Evolutionary conservation across 2,113 vertebrate species (phyloP).

Genomic region (Seriola dumerili): DNA sequence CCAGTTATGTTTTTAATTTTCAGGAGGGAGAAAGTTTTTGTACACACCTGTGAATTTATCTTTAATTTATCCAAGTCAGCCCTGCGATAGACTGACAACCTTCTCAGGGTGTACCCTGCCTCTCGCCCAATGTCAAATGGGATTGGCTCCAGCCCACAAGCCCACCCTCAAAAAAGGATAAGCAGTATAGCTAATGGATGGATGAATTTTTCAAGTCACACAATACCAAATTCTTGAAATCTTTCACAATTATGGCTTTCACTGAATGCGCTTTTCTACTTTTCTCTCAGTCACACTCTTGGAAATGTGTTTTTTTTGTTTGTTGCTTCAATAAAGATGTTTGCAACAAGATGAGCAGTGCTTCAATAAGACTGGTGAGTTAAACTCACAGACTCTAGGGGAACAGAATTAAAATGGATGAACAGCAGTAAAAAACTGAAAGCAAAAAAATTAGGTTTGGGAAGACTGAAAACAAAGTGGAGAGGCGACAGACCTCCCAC

Average conservation of each 20-base stretch:
- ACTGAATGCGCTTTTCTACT: not conserved
- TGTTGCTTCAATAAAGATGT: conserved; percentile 14
- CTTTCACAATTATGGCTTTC: conserved; percentile 2
- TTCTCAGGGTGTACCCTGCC: too few relatives aligned
- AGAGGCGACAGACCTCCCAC: conserved; percentile 69
- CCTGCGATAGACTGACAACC: too few relatives aligned
- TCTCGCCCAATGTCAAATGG: too few relatives aligned
- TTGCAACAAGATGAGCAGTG: conserved; percentile 24
- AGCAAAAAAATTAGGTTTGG: conserved; percentile 36
- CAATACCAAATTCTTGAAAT: not conserved
- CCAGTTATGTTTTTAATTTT: not conserved
- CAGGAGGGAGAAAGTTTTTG: not conserved
- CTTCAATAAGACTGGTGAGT: conserved; percentile 28
- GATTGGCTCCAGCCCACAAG: too few relatives aligned
- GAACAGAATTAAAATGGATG: conserved; percentile 33
- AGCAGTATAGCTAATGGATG: too few relatives aligned
- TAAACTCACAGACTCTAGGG: conserved; percentile 4
- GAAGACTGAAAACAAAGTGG: conserved; percentile 43
- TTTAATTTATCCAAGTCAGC: not conserved
- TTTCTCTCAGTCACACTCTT: conserved; percentile 1
- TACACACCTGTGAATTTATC: not conserved
- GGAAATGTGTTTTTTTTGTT: not conserved
- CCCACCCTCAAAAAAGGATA: too few relatives aligned
- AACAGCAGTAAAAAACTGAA: conserved; percentile 31
- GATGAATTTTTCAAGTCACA: not conserved